Evolutionary conservation across 2,888 invertebrate species (phyloP).

Genomic region (Argynnis bischoffii): DNA sequence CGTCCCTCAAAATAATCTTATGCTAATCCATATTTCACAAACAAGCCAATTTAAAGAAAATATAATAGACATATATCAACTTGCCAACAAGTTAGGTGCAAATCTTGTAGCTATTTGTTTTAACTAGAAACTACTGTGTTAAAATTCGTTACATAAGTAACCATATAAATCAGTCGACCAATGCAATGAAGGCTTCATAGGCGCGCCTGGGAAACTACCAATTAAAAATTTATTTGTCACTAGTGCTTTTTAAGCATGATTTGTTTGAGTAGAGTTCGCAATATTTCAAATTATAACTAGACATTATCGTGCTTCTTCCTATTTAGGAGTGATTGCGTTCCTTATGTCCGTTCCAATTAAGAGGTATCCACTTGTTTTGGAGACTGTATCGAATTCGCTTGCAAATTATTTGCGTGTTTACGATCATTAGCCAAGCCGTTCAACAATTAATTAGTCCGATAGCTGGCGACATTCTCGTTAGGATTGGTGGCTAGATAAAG

Average conservation of each 20-base stretch:
- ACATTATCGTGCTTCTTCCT: slow-evolving; percentile 14
- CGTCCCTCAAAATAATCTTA: too few species aligned
- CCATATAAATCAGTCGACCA: slow-evolving; percentile 41
- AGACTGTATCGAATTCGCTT: slow-evolving; percentile 32
- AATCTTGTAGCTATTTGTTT: slow-evolving; percentile 34
- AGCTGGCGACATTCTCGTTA: slow-evolving; percentile 40
- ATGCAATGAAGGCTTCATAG: slow-evolving; percentile 35
- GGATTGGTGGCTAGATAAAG: slow-evolving; percentile 37
- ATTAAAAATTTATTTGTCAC: slow-evolving; percentile 45
- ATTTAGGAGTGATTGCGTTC: slow-evolving; percentile 20
- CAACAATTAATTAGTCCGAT: slow-evolving; percentile 43
- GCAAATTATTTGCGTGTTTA: slow-evolving; percentile 43
- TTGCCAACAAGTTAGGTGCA: slow-evolving; percentile 21
- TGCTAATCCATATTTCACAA: slow-evolving; percentile 15
- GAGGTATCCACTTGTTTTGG: slow-evolving; percentile 35
- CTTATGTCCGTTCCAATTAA: slow-evolving; percentile 33
- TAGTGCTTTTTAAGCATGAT: slow-evolving; percentile 7
- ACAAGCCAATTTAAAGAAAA: slow-evolving; percentile 30
- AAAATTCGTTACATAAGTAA: slow-evolving; percentile 39
- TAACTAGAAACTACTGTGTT: slow-evolving; percentile 32
- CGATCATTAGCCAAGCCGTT: slow-evolving; percentile 40
- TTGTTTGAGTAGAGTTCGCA: neutral
- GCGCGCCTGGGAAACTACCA: slow-evolving; percentile 59
- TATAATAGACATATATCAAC: slow-evolving; percentile 26
- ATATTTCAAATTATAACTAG: slow-evolving; percentile 6